Evolutionary conservation across 1,140 invertebrate species (phyloP), one percentile per base, ranked within the genome.

Genomic region (Limonius californicus): DNA sequence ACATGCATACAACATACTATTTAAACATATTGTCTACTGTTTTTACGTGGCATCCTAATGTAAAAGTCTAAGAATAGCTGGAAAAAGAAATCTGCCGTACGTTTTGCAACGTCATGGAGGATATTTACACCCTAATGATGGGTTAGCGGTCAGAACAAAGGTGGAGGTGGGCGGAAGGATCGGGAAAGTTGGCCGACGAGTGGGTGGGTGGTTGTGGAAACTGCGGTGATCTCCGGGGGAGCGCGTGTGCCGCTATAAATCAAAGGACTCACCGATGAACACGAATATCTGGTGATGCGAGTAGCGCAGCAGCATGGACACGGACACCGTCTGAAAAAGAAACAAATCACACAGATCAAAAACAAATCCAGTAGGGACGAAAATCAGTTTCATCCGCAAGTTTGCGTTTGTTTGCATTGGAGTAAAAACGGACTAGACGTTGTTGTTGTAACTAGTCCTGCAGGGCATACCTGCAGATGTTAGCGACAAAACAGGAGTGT

Each of bases 201-300:
- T 16, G 9, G 35, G 43, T 43, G n/a, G 12, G 3, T 14, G 35
- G 35, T 15, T 42, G 2, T 8, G 45, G 45, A 7, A 8, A 50
- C 15, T 16, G 6, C 45, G 7, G n/a, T n/a, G n/a, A n/a, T n/a
- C n/a, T n/a, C n/a, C n/a, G 50, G 50, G 50, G 50, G 50, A 18
- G 14, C 16, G 20, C 50, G 50, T 54, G 50, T 54, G 50, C 50
- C 50, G 16, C 7, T 54, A 54, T 54, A 54, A 54, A 62, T 63
- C 64, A 68, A 57, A 61, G 50, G 8, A 84, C 88, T 92, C 82
- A 97, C 94, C 92, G 68, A 98, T 97, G 73, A 98, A 98, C 20
- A 98, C 85, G 77, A 99, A 98, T 70, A 99, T 98, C 80, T 99
- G 97, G 78, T 99, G 96, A 82, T 99, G 97, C 1, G 97, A 98